These are phyloP conservation scores for Oryzaephilus surinamensis DNA, from an alignment of 1,140 invertebrate genomes.

Conservation along the genomic window DNA sequence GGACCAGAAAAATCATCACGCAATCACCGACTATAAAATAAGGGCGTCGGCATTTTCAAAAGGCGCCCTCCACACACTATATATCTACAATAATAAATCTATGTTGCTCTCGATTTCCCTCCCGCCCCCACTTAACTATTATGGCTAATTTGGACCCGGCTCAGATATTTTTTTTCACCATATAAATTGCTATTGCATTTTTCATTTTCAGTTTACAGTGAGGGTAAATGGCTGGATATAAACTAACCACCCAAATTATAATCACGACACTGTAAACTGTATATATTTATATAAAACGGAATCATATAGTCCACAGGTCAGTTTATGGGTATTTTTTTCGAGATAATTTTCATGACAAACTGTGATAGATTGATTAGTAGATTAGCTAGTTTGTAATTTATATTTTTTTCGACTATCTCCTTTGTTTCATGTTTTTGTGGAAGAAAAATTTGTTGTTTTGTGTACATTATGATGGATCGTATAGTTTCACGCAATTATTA, in stretches of 20 bases:
- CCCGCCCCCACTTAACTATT: constrained; percentile 17
- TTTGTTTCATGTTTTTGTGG: too few species aligned
- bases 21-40: constrained; percentile 12
- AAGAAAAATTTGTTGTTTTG: too few species aligned
- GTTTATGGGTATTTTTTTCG: constrained; percentile 21
- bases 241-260: too few species aligned
- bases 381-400: constrained; percentile 24
- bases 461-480: constrained; percentile 23
- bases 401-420: constrained; percentile 18
- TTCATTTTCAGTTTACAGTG: too few species aligned
- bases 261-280: too few species aligned
- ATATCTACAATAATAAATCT: constrained; percentile 18
- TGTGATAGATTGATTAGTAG: constrained; percentile 29
- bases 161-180: constrained; percentile 18
- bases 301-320: too few species aligned
- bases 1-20: constrained; percentile 13
- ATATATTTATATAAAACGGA: too few species aligned
- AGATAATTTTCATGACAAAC: constrained; percentile 29
- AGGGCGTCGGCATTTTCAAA: constrained; percentile 23
- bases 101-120: constrained; percentile 9
- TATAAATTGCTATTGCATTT: too few species aligned
- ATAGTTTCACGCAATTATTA: too few species aligned
- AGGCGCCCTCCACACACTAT: constrained; percentile 15
- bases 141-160: constrained; percentile 17
- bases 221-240: too few species aligned